These are phyloP conservation scores for Cinclus cinclus DNA, from an alignment of 2,113 vertebrate genomes.

Conservation along the genomic window DNA sequence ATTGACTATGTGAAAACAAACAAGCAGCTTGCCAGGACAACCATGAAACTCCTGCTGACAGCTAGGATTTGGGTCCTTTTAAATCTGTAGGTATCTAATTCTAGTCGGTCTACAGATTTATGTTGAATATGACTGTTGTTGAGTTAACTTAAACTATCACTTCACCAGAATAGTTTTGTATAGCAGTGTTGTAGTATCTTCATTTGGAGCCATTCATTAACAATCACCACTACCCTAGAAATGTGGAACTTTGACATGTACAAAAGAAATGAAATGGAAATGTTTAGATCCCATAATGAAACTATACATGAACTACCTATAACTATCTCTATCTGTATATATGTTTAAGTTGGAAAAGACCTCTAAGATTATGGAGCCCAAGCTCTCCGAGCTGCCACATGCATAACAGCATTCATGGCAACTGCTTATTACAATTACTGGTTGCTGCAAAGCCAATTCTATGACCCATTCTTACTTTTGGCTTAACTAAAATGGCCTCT, in stretches of 20 bases:
- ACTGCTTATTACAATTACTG: background rate
- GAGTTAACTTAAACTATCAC: background rate
- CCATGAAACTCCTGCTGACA: background rate
- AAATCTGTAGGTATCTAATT: background rate
- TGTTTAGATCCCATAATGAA: background rate
- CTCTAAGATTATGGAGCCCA: background rate
- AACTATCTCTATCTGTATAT: background rate
- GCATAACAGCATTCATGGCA: background rate
- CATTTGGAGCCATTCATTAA: background rate
- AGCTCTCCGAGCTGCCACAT: background rate
- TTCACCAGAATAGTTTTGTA: background rate
- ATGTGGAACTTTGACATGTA: background rate
- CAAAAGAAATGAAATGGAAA: background rate
- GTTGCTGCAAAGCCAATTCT: background rate
- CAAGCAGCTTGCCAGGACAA: background rate
- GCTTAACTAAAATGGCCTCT: background rate
- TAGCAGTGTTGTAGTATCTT: background rate
- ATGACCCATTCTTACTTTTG: background rate
- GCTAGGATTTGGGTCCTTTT: background rate
- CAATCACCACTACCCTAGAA: background rate
- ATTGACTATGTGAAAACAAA: background rate
- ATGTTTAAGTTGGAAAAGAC: background rate
- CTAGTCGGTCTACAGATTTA: background rate
- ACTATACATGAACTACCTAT: background rate
- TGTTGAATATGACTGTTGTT: background rate